Percentiles rank a stretch among this genome's conserved stretches.
These are phyloP conservation scores for Alexandromys fortis DNA, from an alignment of 2,113 vertebrate species.

Conservation along the genomic window DNA sequence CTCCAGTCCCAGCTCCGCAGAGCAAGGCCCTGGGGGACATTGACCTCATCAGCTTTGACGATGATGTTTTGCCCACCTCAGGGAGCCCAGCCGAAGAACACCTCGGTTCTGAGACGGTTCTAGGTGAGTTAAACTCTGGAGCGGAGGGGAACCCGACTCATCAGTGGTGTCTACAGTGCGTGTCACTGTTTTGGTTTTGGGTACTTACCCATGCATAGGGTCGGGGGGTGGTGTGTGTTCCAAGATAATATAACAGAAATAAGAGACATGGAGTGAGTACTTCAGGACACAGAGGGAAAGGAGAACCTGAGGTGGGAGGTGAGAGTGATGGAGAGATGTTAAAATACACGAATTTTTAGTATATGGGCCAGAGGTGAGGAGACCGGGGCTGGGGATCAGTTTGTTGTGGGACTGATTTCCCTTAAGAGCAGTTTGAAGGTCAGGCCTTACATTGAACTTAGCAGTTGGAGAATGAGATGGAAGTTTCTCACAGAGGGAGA, in stretches of 20 bases:
- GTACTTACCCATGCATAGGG: background rate
- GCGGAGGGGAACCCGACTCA: background rate
- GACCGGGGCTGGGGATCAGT: too few species aligned
- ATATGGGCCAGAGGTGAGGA: background rate
- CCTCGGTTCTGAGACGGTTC: slow-evolving; percentile 77
- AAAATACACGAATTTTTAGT: background rate
- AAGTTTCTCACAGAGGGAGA: background rate
- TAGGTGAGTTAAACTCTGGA: slow-evolving; percentile 83
- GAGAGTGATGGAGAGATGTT: background rate
- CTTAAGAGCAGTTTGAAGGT: background rate
- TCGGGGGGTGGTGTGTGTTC: background rate
- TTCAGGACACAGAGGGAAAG: background rate
- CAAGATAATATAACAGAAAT: background rate
- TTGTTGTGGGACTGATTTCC: background rate
- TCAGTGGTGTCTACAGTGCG: background rate
- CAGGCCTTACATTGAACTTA: background rate
- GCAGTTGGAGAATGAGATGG: background rate
- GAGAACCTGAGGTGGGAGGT: background rate
- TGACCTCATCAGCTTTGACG: slow-evolving; percentile 90
- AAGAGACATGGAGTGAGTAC: background rate
- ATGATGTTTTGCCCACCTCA: slow-evolving; percentile 84
- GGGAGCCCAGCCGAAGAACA: slow-evolving; percentile 72
- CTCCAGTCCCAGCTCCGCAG: slow-evolving; percentile 67
- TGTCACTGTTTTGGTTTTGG: background rate
- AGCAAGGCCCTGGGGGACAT: slow-evolving; percentile 80